Evolutionary conservation across 2,797 vertebrate species (phyloP).

Genomic region (Diglossa cyanea): DNA sequence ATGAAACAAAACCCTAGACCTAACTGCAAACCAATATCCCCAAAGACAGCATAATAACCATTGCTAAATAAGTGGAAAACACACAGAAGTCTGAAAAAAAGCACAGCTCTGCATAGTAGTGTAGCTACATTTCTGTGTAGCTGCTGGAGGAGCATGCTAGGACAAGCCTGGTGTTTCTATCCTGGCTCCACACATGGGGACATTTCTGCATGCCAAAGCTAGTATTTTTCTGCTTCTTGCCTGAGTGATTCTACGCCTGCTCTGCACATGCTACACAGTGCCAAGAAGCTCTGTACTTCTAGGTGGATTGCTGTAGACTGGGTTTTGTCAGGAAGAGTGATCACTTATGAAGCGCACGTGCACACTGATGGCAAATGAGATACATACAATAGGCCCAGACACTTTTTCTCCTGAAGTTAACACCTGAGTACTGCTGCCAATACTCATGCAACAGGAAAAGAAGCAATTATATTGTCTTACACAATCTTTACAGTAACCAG

Average conservation of each 20-base stretch:
- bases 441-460: background rate
- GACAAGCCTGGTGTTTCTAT: background rate
- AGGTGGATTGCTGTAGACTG: background rate
- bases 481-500: background rate
- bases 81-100: background rate
- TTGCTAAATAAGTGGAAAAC: background rate
- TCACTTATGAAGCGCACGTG: background rate
- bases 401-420: background rate
- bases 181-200: background rate
- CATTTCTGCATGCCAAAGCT: background rate
- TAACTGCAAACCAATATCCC: background rate
- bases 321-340: background rate
- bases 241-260: background rate
- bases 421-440: background rate
- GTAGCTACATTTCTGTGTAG: background rate
- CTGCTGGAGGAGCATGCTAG: background rate
- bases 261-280: background rate
- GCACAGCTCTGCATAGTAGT: background rate
- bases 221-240: background rate
- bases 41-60: background rate
- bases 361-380: background rate
- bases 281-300: background rate
- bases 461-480: background rate
- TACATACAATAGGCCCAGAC: background rate
- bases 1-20: background rate